Base-by-base conservation (phyloP, 2,888 invertebrate genomes). In the Lasioglossum calceatum region DNA sequence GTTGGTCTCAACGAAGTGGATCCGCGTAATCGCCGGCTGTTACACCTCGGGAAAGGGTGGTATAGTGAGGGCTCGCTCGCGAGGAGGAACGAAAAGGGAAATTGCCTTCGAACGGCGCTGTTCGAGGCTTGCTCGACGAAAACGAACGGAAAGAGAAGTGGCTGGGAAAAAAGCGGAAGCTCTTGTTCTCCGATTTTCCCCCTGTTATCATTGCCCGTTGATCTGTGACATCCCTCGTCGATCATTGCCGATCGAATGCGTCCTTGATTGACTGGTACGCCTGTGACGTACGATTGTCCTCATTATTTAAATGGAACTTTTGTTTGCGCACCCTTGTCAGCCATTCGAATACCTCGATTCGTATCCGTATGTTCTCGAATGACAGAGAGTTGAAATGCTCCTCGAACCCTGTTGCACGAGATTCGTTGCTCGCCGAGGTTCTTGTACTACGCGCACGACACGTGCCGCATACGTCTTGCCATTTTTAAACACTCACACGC, bases 51-150 rank as follows among this genome's bases (percentile, higher is more conserved):
- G 81, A 81, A 83, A 86, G 32, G 32, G 16, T 75, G 75, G 61
- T 77, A 78, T 81, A 72, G 64, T 1, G 79, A 64, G 47, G 75
- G 39, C 64, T 39, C 64, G 73, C 81, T 32, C 19, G 82, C 80
- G 87, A 82, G 78, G 76, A 84, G 73, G 77, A 64, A 47, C 80
- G 74, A 82, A 84, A 88, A 84, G 82, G 78, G 76, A 87, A 87
- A 90, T 90, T 81, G 90, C 74, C 77, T 72, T 75, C 84, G 76
- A 84, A 91, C 81, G 85, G 79, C 85, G 84, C 82, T 75, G 80
- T 81, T 86, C 84, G 79, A 72, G 78, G 82, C 79, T 85, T 87
- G 85, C 86, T 86, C 88, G 82, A 85, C 82, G 83, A 83, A 86
- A 88, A 87, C 85, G 82, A 86, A 73, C 76, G 80, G 32, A 72